Evolutionary conservation across 2,888 invertebrate genomes (phyloP), one percentile per base, ranked within the genome.

Genomic region (Polymixis flavicincta): DNA sequence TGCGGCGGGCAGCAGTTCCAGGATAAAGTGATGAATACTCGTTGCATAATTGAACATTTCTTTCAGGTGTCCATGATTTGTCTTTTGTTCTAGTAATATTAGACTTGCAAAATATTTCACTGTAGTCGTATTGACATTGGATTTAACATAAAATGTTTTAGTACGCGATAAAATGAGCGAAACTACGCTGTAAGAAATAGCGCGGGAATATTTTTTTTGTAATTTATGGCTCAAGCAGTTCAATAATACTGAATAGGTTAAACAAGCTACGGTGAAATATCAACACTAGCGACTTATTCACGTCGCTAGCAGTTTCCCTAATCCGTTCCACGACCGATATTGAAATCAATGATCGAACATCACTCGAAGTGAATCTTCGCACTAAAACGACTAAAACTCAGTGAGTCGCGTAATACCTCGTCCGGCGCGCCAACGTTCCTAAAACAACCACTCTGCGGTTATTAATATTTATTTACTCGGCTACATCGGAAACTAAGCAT

Each of bases 321-420:
- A 86, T 85, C 82, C 78, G 80, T 85, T 80, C 73, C 75, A 80
- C 80, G 83, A 87, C 86, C 90, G 82, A 86, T 90, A 90, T 90
- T 91, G 87, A 89, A 90, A 88, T 90, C 85, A 82, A 78, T 82
- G 85, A 87, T 80, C 82, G 75, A 87, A 88, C 83, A 85, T 87
- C 86, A 83, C 80, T 88, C 83, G 82, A 83, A 84, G 77, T 81
- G 74, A 84, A 82, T 81, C 85, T 86, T 87, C 80, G 78, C 89
- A 82, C 76, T 74, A 83, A 89, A 87, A 84, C 89, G 88, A 88
- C 88, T 81, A 84, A 90, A 89, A 90, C 89, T 93, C 92, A 92
- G 83, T 90, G 92, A 88, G 81, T 90, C 91, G 90, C 88, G 89
- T 91, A 92, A 93, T 92, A 89, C 89, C 82, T 86, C 85, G 88